These are phyloP conservation scores for Xiphorhynchus elegans DNA, from an alignment of 2,113 vertebrate genomes.

Conservation along the genomic window DNA sequence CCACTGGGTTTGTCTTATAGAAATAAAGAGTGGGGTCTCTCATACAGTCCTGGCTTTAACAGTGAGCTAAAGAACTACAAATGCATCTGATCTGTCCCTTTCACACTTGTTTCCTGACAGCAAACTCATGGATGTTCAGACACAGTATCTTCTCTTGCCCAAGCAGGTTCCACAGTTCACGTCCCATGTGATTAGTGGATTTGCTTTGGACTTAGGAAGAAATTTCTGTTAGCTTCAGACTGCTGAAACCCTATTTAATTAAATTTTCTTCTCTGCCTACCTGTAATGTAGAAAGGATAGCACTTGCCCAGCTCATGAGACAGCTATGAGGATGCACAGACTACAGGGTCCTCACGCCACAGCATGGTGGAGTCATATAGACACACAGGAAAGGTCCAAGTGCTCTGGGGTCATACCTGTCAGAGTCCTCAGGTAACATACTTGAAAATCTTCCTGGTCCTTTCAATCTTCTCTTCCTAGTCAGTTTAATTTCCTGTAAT, in stretches of 20 bases:
- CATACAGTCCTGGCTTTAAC: neutral
- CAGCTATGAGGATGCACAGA: too few relatives aligned
- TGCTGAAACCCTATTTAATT: neutral
- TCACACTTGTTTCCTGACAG: neutral
- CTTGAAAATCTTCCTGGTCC: neutral
- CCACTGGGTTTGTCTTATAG: neutral
- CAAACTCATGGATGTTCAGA: neutral
- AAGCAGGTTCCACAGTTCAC: neutral
- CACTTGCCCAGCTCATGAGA: neutral
- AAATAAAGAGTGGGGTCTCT: neutral
- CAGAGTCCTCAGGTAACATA: neutral
- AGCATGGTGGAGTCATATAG: neutral
- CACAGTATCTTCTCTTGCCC: neutral
- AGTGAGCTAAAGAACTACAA: neutral
- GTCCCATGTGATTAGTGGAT: neutral
- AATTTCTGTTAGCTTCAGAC: neutral
- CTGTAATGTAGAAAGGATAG: neutral
- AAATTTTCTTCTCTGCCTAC: neutral
- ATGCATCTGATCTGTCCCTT: neutral
- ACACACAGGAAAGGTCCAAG: neutral
- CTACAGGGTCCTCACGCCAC: neutral
- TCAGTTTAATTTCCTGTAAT: neutral
- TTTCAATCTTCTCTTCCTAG: neutral
- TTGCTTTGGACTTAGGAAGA: neutral
- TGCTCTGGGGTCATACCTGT: neutral